Evolutionary conservation across 2,113 vertebrate genomes (phyloP).

Genomic region (Ranitomeya imitator): DNA sequence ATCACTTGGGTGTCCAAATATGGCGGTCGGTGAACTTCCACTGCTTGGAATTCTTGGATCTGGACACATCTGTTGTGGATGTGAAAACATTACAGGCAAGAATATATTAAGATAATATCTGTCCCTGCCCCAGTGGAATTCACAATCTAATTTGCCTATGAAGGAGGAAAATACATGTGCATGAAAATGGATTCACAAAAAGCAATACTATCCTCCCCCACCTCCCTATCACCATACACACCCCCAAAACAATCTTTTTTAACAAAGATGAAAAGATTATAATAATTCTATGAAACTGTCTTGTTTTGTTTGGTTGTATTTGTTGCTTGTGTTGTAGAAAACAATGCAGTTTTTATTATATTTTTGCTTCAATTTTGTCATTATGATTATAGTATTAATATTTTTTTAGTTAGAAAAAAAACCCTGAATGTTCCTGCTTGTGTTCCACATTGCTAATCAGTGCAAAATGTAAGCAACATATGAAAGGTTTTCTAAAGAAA

Average conservation of each 20-base stretch:
- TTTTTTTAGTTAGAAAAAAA: not conserved
- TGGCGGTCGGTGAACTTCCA: too few species aligned
- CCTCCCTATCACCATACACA: too few species aligned
- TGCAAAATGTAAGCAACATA: slow-evolving; percentile 8
- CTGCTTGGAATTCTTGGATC: too few species aligned
- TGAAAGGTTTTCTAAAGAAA: slow-evolving; percentile 18
- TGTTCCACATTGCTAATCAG: not conserved
- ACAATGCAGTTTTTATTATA: not conserved
- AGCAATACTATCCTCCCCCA: not conserved
- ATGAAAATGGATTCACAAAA: not conserved
- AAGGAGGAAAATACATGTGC: not conserved
- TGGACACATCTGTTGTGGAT: too few species aligned
- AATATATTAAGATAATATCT: too few species aligned
- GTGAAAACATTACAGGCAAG: too few species aligned
- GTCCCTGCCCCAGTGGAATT: not conserved
- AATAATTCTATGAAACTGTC: not conserved
- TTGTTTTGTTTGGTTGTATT: not conserved
- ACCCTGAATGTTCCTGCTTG: not conserved
- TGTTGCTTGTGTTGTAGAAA: not conserved
- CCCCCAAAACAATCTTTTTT: too few species aligned
- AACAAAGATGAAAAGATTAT: not conserved
- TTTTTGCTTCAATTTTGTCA: not conserved
- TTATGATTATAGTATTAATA: not conserved
- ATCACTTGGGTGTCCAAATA: too few species aligned
- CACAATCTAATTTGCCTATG: not conserved